A percentile compares a stretch with the other conserved stretches of the same genome.
Evolutionary conservation across 2,797 vertebrate species (phyloP).

Genomic region (Sarcophilus harrisii): DNA sequence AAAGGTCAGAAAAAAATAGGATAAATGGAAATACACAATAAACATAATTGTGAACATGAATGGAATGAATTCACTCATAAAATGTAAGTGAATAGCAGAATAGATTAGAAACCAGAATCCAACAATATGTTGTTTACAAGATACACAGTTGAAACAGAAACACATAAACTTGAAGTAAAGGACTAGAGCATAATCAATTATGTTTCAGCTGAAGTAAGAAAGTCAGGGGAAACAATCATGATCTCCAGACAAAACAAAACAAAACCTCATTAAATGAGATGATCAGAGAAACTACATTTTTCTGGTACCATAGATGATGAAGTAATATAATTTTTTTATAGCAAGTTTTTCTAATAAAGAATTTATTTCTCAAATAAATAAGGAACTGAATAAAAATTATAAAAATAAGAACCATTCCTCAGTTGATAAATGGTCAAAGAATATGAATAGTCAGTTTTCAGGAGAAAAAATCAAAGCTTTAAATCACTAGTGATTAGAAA

Average conservation of each 20-base stretch:
- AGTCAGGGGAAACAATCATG: not conserved
- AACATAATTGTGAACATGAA: not conserved
- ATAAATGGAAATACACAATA: not conserved
- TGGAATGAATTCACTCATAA: not conserved
- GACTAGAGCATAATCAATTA: not conserved
- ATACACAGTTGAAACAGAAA: not conserved
- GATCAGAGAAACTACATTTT: not conserved
- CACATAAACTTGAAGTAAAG: not conserved
- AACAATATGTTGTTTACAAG: not conserved
- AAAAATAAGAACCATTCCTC: not conserved
- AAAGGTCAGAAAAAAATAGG: not conserved
- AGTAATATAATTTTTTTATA: not conserved
- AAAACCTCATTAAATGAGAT: not conserved
- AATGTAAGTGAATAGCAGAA: not conserved
- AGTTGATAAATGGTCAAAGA: not conserved
- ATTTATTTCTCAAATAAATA: not conserved
- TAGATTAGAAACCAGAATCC: not conserved
- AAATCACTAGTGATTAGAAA: not conserved
- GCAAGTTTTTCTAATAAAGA: not conserved
- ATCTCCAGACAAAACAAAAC: not conserved
- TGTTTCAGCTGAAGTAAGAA: not conserved
- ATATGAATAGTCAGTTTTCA: not conserved
- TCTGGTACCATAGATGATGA: not conserved
- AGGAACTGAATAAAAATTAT: not conserved
- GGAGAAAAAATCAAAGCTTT: not conserved